These are phyloP conservation scores for Herpetotheres cachinnans DNA, from an alignment of 2,113 vertebrate genomes.

Conservation along the genomic window DNA sequence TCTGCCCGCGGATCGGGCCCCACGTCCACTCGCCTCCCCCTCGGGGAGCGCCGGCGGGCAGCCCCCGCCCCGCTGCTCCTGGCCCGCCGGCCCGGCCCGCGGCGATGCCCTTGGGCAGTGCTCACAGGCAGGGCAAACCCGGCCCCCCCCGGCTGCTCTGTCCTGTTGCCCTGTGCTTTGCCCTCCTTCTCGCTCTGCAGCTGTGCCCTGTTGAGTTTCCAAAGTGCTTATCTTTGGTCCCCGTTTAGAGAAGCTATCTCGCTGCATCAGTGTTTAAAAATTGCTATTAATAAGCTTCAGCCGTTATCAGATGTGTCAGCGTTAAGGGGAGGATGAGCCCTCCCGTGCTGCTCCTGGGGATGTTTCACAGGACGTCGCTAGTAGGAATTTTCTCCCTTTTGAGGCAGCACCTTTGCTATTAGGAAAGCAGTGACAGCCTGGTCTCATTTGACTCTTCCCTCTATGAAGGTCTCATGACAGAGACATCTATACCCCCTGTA, in stretches of 20 bases:
- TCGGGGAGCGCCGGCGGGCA: background rate
- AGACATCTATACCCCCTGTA: background rate
- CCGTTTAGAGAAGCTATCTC: background rate
- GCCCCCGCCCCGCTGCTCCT: too few relatives aligned
- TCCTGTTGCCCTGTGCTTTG: background rate
- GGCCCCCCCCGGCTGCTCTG: background rate
- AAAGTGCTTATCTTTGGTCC: background rate
- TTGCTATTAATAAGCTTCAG: background rate
- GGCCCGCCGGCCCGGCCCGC: background rate
- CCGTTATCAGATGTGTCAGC: background rate
- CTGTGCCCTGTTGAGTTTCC: background rate
- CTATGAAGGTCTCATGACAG: background rate
- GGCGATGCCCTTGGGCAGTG: background rate
- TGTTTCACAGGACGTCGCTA: background rate
- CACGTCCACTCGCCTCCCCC: background rate
- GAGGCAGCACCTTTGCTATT: background rate
- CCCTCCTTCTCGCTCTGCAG: background rate
- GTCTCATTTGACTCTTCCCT: background rate
- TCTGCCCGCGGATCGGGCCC: background rate
- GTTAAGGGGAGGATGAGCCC: fast-evolving
- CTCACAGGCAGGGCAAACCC: background rate
- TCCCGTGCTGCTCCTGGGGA: background rate
- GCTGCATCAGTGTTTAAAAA: background rate
- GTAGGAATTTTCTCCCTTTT: background rate
- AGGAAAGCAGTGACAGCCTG: background rate